Conservation (phyloP, 2,888 invertebrate species). For the Dysmachus trigonus region DNA sequence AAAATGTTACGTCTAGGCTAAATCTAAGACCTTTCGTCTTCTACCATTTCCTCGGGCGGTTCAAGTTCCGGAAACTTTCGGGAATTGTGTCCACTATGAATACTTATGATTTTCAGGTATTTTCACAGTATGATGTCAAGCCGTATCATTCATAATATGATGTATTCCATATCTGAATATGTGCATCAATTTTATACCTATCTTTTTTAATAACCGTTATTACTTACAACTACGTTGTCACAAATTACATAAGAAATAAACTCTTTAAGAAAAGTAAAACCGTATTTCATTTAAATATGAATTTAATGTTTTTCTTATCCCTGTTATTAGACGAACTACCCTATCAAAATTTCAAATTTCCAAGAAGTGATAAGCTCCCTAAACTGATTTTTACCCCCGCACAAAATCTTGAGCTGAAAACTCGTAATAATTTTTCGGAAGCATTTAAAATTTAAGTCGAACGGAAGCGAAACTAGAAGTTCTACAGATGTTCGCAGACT, state of each 20-base stretch:
- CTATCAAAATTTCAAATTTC: too few relatives aligned
- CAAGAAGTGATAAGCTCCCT: too few relatives aligned
- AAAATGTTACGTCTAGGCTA: not conserved
- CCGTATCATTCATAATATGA: not conserved
- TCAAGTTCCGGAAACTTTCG: not conserved
- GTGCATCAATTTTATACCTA: constrained; percentile 17
- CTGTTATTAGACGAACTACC: not conserved
- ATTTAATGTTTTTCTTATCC: not conserved
- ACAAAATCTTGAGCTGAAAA: too few relatives aligned
- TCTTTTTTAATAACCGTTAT: constrained; percentile 24
- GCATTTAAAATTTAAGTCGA: too few relatives aligned
- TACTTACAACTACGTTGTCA: constrained; percentile 21
- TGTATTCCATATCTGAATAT: constrained; percentile 1
- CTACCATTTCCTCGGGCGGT: not conserved
- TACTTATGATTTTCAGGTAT: not conserved
- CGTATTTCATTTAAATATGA: not conserved
- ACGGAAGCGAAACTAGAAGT: too few relatives aligned
- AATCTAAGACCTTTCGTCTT: not conserved
- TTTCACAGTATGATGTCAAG: not conserved
- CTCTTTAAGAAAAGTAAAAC: not conserved
- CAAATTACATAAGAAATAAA: constrained; percentile 1
- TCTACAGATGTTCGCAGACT: too few relatives aligned
- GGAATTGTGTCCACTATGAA: not conserved
- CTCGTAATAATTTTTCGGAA: too few relatives aligned
- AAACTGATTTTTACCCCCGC: too few relatives aligned